Evolutionary conservation across 2,888 invertebrate species (phyloP).

Genomic region (Bimastos eiseni): DNA sequence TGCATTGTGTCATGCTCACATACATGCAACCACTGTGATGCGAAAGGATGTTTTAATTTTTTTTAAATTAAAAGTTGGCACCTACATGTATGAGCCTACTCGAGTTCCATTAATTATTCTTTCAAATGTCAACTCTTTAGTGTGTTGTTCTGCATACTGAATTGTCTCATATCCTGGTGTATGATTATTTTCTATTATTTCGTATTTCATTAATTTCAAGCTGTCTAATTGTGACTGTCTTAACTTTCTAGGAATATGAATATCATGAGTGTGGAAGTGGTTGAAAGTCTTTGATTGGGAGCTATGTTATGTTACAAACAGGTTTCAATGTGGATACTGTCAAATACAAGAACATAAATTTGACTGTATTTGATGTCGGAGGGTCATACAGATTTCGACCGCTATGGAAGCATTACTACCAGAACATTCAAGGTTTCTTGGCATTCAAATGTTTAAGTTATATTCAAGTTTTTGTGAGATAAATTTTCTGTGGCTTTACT

Average conservation of each 20-base stretch:
- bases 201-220: too few species aligned
- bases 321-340: conserved; percentile 99
- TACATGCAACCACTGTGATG: too few species aligned
- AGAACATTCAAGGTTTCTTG: not conserved
- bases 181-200: too few species aligned
- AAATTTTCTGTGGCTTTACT: not conserved
- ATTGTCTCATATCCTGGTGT: too few species aligned
- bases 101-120: too few species aligned
- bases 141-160: too few species aligned
- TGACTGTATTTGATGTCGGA: conserved; percentile 99
- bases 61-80: too few species aligned
- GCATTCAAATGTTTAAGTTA: not conserved
- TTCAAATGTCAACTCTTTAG: too few species aligned
- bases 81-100: too few species aligned
- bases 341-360: conserved; percentile 98
- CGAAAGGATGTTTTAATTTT: too few species aligned
- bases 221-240: not conserved
- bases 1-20: too few species aligned
- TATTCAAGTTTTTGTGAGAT: not conserved
- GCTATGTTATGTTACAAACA: conserved; percentile 47
- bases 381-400: conserved; percentile 98
- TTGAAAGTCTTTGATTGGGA: not conserved
- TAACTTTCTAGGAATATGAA: not conserved
- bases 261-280: conserved; percentile 3
- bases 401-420: conserved; percentile 78